A percentile compares a stretch with the other conserved stretches of the same genome.
Evolutionary conservation across 2,113 vertebrate genomes (phyloP).

Genomic region (Setophaga petechia): DNA sequence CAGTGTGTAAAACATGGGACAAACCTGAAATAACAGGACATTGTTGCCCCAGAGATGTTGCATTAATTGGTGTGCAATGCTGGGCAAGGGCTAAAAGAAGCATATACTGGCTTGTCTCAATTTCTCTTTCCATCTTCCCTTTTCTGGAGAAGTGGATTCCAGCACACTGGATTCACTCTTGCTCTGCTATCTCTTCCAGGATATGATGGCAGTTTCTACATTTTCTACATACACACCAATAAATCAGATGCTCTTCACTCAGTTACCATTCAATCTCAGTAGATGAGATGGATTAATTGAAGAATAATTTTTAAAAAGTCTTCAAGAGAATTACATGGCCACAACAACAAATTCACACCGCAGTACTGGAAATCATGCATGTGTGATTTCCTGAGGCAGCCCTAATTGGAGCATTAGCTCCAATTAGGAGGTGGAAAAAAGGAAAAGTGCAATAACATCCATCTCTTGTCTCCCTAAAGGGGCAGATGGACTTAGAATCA

Average conservation of each 20-base stretch:
- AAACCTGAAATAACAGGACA: neutral
- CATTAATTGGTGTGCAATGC: neutral
- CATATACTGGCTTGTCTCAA: neutral
- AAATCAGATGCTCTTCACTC: neutral
- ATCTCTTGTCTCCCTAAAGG: neutral
- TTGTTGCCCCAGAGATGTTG: neutral
- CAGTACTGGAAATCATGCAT: neutral
- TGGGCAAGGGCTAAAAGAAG: neutral
- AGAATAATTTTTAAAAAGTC: neutral
- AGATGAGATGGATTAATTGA: neutral
- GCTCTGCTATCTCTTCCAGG: neutral
- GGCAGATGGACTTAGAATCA: constrained; percentile 46
- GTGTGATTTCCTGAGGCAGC: neutral
- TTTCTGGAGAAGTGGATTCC: neutral
- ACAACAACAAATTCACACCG: neutral
- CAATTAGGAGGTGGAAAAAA: neutral
- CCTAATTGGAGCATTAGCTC: neutral
- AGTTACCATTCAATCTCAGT: neutral
- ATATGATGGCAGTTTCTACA: neutral
- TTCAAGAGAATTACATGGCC: neutral
- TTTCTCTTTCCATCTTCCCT: neutral
- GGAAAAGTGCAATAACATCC: neutral
- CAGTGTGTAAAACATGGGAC: neutral
- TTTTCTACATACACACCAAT: neutral
- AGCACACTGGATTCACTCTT: neutral